Evolutionary conservation across 1,140 invertebrate species (phyloP).

Genomic region (Polyergus mexicanus): DNA sequence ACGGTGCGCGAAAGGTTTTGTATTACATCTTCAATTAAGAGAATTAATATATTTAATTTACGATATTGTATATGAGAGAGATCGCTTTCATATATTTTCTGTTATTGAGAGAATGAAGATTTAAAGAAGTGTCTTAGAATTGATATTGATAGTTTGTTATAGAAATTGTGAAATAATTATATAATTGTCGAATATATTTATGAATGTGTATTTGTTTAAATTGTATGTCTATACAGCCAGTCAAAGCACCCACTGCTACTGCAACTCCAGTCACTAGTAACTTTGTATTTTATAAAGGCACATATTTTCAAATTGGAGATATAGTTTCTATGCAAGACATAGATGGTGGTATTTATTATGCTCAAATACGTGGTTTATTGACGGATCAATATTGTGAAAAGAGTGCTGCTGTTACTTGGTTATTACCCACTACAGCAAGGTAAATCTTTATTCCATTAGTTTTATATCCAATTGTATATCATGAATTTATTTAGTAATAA

Average conservation of each 20-base stretch:
- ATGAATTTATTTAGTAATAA: neutral
- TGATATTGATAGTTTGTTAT: no score
- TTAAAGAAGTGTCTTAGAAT: no score
- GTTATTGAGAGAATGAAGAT: neutral
- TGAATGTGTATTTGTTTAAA: neutral
- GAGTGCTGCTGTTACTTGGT: conserved; percentile 97
- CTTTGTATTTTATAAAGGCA: conserved; percentile 94
- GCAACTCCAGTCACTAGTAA: conserved; percentile 93
- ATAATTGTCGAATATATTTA: no score
- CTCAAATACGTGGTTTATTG: conserved; percentile 95
- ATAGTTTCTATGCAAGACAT: conserved; percentile 95
- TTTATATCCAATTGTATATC: neutral
- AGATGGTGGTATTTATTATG: conserved; percentile 93
- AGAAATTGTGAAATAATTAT: no score
- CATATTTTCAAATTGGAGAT: conserved; percentile 96
- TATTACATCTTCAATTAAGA: neutral
- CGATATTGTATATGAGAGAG: neutral
- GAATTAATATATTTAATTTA: neutral
- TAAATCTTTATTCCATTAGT: conserved; percentile 57
- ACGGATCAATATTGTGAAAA: conserved; percentile 98
- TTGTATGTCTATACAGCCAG: conserved; percentile 86
- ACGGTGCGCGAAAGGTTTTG: conserved; percentile 84
- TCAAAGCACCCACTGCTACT: conserved; percentile 93
- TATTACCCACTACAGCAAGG: conserved; percentile 93
- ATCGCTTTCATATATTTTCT: conserved; percentile 11